Evolutionary conservation across 2,888 invertebrate genomes (phyloP), one percentile per base, ranked within the genome.

Genomic region (Pterobdella sp.): DNA sequence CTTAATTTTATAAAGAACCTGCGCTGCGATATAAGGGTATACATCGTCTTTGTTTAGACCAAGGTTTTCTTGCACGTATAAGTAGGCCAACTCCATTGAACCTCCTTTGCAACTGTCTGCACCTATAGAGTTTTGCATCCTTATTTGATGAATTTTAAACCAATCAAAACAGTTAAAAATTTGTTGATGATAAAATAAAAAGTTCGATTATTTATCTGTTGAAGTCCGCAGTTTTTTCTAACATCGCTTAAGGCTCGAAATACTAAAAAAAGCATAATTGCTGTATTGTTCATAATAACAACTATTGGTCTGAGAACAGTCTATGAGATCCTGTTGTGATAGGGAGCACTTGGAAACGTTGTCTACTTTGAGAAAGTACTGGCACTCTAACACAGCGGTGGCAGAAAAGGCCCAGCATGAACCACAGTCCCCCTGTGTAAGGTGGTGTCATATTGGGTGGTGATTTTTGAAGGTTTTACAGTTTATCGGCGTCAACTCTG

Each of bases 381-480:
- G 60, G n/a, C 60, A 56, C 60, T 56, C 60, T 7, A 56, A 18
- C 60, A 56, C 60, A 3, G 60, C 60, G 7, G 4, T 18, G 60
- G 60, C 60, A 56, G 60, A 56, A 22, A 56, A 56, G 14, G 60
- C 60, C 60, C 60, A 56, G 60, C 60, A 56, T 22, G 60, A 56
- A 4, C 60, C 60, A 56, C 60, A 56, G 60, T 56, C n/a, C 3
- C 60, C 60, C 60, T 56, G 60, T 4, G 60, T 7, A 7, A 22
- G 49, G 7, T 14, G 49, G 49, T 7, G 22, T 42, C 7, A 42
- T 42, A 42, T 7, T 42, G 22, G 49, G 49, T 42, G 49, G 49
- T 42, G 49, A 42, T 42, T 14, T 14, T 42, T 14, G 49, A 14
- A 42, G 49, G n/a, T n/a, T n/a, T n/a, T n/a, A n/a, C n/a, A n/a